A percentile compares a stretch with the other conserved stretches of the same genome.
Conservation (phyloP, 2,113 vertebrate genomes). For the Sapayoa aenigma region DNA sequence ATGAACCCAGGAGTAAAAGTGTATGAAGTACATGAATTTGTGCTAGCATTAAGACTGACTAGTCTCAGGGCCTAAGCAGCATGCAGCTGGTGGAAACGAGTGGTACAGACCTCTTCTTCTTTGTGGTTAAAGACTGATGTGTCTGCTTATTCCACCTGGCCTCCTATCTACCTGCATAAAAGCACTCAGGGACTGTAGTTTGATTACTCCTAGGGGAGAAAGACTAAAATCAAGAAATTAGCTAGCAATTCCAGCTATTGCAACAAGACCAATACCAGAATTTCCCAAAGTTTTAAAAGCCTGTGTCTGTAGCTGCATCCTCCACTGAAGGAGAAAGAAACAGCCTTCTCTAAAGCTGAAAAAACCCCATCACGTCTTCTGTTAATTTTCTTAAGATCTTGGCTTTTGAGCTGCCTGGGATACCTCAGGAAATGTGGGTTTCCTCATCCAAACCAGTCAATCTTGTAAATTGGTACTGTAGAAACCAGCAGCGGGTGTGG, state of each 20-base stretch:
- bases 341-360: not conserved
- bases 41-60: not conserved
- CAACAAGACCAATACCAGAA: not conserved
- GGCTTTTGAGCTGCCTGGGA: slow-evolving; percentile 27
- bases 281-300: not conserved
- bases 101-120: not conserved
- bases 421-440: slow-evolving; percentile 61
- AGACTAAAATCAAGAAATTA: not conserved
- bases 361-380: not conserved
- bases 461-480: slow-evolving; percentile 58
- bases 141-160: not conserved
- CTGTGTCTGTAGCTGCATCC: not conserved
- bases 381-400: slow-evolving; percentile 24
- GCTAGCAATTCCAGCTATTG: not conserved
- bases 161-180: not conserved
- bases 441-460: slow-evolving; percentile 59
- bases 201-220: not conserved
- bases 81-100: not conserved
- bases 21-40: not conserved
- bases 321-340: not conserved
- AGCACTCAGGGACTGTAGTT: not conserved
- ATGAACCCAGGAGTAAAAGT: not conserved
- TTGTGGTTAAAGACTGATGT: not conserved
- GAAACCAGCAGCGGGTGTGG: slow-evolving; percentile 48
- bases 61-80: not conserved